phyloP scores from a whole-genome alignment of 1,140 invertebrate species.

The Trachelipus rathkii region DNA sequence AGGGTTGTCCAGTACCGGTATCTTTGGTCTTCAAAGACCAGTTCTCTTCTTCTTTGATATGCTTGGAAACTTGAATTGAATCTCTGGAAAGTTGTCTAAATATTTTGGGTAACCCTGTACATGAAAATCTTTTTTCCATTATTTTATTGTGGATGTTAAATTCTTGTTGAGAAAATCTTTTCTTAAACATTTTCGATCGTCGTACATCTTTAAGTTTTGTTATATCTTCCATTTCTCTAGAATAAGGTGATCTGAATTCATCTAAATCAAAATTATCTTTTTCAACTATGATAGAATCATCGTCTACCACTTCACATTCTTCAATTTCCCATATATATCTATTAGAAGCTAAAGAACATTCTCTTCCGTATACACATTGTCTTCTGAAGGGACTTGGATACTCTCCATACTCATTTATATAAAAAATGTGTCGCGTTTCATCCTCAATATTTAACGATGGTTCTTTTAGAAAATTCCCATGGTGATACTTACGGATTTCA shows the following conservation, averaged over 20 bases:
- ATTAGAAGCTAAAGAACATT: slow-evolving; percentile 28
- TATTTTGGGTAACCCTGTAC: not conserved
- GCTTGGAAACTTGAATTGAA: not conserved
- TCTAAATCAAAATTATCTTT: not conserved
- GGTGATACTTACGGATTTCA: not conserved
- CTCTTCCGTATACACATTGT: slow-evolving; percentile 24
- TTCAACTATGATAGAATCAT: slow-evolving; percentile 28
- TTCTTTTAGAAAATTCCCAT: not conserved
- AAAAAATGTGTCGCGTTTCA: slow-evolving; percentile 29
- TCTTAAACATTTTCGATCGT: not conserved
- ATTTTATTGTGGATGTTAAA: not conserved
- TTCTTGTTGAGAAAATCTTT: not conserved
- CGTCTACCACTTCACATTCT: slow-evolving; percentile 34
- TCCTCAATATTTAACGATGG: slow-evolving; percentile 30
- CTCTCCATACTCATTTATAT: slow-evolving; percentile 35
- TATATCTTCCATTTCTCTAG: slow-evolving; percentile 2
- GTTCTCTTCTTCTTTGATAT: not conserved
- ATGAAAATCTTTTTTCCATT: not conserved
- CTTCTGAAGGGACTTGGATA: slow-evolving; percentile 43
- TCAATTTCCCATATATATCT: slow-evolving; percentile 41
- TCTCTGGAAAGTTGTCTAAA: not conserved
- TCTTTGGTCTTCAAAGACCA: not conserved
- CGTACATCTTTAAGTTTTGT: not conserved
- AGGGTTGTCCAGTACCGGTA: not conserved
- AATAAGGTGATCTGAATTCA: not conserved